These are phyloP conservation scores for Poecile atricapillus DNA, from an alignment of 2,113 vertebrate genomes.

Conservation along the genomic window DNA sequence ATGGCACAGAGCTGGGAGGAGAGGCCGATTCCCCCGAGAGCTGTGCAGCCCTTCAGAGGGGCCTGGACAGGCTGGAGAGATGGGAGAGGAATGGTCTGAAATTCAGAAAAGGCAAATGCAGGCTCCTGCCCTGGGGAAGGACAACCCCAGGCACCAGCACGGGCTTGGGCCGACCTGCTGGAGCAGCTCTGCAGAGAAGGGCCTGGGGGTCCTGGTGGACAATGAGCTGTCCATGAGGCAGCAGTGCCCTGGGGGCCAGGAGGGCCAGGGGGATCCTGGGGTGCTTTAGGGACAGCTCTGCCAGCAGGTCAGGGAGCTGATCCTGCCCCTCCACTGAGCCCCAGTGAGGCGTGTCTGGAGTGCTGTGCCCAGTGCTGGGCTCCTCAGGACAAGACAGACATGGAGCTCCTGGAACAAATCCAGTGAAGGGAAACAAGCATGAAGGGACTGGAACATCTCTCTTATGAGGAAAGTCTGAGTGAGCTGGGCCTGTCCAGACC, in stretches of 20 bases:
- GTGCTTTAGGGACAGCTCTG: no score
- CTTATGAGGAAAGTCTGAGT: not conserved
- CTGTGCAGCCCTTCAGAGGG: not conserved
- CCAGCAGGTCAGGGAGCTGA: not conserved
- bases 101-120: not conserved
- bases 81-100: not conserved
- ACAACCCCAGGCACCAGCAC: not conserved
- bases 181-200: not conserved
- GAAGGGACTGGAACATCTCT: not conserved
- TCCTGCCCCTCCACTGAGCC: not conserved
- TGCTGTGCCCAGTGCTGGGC: not conserved
- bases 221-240: no score
- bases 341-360: rapidly evolving
- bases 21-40: rapidly evolving
- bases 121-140: not conserved
- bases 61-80: not conserved
- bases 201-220: no score
- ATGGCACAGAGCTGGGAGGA: not conserved
- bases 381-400: not conserved
- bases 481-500: not conserved
- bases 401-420: rapidly evolving
- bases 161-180: not conserved
- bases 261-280: no score
- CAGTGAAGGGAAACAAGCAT: not conserved
- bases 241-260: no score